Percentiles rank a stretch among this genome's conserved stretches.
These are phyloP conservation scores for Halocynthia aurantium DNA, from an alignment of 23 tunicate genomes.

Conservation along the genomic window DNA sequence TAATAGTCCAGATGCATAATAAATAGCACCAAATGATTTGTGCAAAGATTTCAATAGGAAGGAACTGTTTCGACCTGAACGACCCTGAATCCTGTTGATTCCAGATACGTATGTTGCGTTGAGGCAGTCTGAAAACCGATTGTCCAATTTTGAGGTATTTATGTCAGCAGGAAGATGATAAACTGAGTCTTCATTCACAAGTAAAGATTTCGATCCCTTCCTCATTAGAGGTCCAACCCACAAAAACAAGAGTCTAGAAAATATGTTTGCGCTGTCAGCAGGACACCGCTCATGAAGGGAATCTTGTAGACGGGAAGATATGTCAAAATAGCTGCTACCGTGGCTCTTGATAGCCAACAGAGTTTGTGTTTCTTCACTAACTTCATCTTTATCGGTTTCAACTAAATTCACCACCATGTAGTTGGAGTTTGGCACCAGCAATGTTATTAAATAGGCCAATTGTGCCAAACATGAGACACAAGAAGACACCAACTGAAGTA, in stretches of 20 bases:
- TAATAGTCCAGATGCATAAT: constrained; percentile 56
- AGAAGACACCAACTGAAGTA: not conserved
- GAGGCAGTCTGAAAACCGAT: constrained; percentile 23
- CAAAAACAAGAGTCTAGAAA: constrained; percentile 58
- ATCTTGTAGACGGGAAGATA: not conserved
- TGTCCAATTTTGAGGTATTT: constrained; percentile 34
- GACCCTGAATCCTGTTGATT: too few relatives aligned
- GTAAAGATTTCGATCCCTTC: constrained; percentile 34
- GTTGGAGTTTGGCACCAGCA: not conserved
- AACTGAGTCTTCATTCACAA: constrained; percentile 40
- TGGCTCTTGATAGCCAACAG: not conserved
- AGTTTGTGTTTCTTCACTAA: not conserved
- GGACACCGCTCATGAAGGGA: constrained; percentile 32
- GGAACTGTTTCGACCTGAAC: not conserved
- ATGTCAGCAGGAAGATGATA: constrained; percentile 64
- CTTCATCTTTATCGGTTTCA: not conserved
- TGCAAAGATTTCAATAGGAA: constrained; percentile 32
- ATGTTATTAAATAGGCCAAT: constrained; percentile 2
- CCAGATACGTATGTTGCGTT: not conserved
- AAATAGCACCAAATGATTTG: constrained; percentile 41
- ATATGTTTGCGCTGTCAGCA: constrained; percentile 32
- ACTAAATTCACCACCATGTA: not conserved
- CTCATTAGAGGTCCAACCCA: constrained; percentile 85
- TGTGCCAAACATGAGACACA: constrained; percentile 5
- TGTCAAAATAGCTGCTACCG: constrained; percentile 3